A percentile compares a stretch with the other conserved stretches of the same genome.
phyloP scores from a whole-genome alignment of 2,113 vertebrate species.

The Hymenochirus boettgeri region DNA sequence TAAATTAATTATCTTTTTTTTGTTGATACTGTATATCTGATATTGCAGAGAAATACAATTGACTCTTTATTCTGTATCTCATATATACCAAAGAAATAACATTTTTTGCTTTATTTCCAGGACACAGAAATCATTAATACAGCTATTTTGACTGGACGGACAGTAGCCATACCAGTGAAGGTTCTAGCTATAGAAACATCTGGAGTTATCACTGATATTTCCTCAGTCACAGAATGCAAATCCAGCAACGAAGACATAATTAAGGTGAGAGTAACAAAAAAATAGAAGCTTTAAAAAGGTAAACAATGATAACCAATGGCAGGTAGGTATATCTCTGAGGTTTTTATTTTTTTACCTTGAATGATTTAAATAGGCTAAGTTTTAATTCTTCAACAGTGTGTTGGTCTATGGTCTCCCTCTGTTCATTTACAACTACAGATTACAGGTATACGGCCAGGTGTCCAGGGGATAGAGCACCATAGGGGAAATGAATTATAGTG shows the following conservation, averaged over 20 bases:
- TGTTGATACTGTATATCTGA: background rate
- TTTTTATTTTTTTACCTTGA: too few species aligned
- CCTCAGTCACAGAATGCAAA: constrained; percentile 81
- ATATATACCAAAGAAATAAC: background rate
- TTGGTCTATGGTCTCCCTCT: too few species aligned
- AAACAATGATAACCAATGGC: too few species aligned
- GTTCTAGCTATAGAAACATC: constrained; percentile 93
- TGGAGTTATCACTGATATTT: constrained; percentile 78
- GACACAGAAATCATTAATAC: constrained; percentile 98
- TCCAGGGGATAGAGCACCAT: too few species aligned
- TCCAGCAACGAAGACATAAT: constrained; percentile 94
- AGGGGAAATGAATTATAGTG: too few species aligned
- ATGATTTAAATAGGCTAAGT: too few species aligned
- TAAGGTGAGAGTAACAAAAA: constrained; percentile 72
- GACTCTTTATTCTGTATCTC: background rate
- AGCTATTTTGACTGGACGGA: constrained; percentile 88
- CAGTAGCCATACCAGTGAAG: constrained; percentile 92
- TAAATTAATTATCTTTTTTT: too few species aligned
- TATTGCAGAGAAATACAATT: background rate
- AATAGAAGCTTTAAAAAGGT: background rate
- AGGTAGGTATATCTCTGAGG: too few species aligned
- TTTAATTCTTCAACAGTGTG: too few species aligned
- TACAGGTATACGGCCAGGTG: too few species aligned
- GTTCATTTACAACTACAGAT: too few species aligned
- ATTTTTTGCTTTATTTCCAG: constrained; percentile 51